These are phyloP conservation scores for rabbit (Oryctolagus cuniculus) DNA, from an alignment of 2,113 vertebrate species.

Conservation along the genomic window mOryCun1.1 NC_091432.1:113862001-113862500, in stretches of 20 bases:
- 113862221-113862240: background rate
- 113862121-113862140: background rate
- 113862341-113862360: background rate
- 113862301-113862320: background rate
- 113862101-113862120: background rate
- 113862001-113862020: background rate
- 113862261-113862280: background rate
- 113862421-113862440: background rate
- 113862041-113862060: too few relatives aligned
- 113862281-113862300: too few relatives aligned
- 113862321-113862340: background rate
- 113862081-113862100: background rate
- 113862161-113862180: background rate
- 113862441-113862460: background rate
- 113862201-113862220: background rate
- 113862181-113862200: background rate
- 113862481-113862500: background rate
- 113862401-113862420: background rate
- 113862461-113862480: slow-evolving; percentile 8
- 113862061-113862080: background rate
- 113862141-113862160: background rate
- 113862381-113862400: background rate
- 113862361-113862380: background rate
- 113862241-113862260: background rate
- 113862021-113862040: background rate